Conservation (phyloP, 1,140 invertebrate species). For the Drosophila quadrilineata region DNA sequence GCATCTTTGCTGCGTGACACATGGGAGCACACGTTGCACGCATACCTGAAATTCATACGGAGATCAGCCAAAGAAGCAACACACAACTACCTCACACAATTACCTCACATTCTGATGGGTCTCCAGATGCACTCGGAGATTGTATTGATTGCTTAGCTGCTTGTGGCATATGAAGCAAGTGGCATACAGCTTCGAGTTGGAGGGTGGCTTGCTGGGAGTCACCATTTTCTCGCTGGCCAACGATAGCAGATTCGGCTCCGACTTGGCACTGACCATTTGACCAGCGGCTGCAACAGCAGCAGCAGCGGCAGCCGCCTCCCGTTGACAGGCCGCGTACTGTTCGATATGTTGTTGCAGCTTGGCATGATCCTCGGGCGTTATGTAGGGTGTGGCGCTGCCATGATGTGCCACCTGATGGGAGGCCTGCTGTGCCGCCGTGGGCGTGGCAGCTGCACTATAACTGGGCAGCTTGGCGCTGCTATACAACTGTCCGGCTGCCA, state of each 20-base stretch:
- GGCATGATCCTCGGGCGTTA: conserved; percentile 70
- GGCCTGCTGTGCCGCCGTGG: conserved; percentile 54
- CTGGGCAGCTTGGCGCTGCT: conserved; percentile 44
- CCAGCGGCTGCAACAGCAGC: conserved; percentile 46
- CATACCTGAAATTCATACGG: conserved; percentile 81
- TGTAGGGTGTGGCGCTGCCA: conserved; percentile 48
- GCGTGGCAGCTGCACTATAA: conserved; percentile 55
- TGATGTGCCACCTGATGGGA: conserved; percentile 49
- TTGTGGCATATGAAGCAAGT: conserved; percentile 93
- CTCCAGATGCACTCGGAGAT: conserved; percentile 93
- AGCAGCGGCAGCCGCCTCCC: conserved; percentile 54
- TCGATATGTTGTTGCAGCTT: conserved; percentile 76
- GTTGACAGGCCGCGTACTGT: conserved; percentile 63
- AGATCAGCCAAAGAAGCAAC: neutral
- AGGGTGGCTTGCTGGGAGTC: conserved; percentile 67
- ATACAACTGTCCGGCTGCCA: conserved; percentile 40
- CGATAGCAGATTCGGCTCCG: conserved; percentile 61
- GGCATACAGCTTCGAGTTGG: conserved; percentile 83
- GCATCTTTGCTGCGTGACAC: conserved; percentile 93
- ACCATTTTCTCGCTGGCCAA: conserved; percentile 51
- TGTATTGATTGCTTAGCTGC: conserved; percentile 94
- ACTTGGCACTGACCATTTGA: conserved; percentile 58
- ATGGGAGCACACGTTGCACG: conserved; percentile 91
- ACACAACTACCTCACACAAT: no score
- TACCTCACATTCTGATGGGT: conserved; percentile 91